Base-by-base conservation (phyloP, 2,888 invertebrate genomes). In the Mythimna vitellina region DNA sequence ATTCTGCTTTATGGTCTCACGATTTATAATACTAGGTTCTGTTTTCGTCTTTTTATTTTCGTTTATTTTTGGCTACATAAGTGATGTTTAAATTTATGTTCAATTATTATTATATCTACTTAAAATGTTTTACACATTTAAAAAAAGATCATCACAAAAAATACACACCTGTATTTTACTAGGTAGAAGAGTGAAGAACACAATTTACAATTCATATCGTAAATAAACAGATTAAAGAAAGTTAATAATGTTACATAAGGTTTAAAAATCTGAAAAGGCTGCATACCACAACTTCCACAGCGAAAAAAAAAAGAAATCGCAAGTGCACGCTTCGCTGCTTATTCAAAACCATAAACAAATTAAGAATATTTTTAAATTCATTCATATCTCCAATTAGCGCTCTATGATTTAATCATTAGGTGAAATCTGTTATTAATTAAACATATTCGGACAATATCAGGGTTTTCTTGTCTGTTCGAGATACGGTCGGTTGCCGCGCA, bases 401-500 rank as follows among this genome's bases (percentile, higher is more conserved):
- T 35, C 0, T 51, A 75, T 73, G 66, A n/a, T 84, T 76, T 67
- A 76, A 78, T 80, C 81, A 84, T 71, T 75, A 84, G 78, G 82
- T 83, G 85, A 88, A 85, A 87, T 78, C 73, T 75, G 78, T 72
- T 77, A 77, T 73, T 80, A 81, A 83, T 85, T 85, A 67, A 73
- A 78, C 72, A 77, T 65, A 65, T 74, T 81, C 73, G 70, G 75
- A 70, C 74, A 77, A 67, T 72, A 69, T 77, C 80, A 76, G 53
- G 54, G 67, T 67, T 74, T 70, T 71, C 57, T 80, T 86, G 82
- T 81, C 78, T 73, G 69, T 58, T 51, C 51, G 53, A 69, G 76
- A 68, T 76, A 85, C 78, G 89, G 80, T 82, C 80, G 70, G 81
- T 81, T 86, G 79, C 73, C 56, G 76, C 71, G 78, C 53, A 77